These are phyloP conservation scores for Pangasianodon gigas DNA, from an alignment of 2,113 vertebrate species.

Conservation along the genomic window DNA sequence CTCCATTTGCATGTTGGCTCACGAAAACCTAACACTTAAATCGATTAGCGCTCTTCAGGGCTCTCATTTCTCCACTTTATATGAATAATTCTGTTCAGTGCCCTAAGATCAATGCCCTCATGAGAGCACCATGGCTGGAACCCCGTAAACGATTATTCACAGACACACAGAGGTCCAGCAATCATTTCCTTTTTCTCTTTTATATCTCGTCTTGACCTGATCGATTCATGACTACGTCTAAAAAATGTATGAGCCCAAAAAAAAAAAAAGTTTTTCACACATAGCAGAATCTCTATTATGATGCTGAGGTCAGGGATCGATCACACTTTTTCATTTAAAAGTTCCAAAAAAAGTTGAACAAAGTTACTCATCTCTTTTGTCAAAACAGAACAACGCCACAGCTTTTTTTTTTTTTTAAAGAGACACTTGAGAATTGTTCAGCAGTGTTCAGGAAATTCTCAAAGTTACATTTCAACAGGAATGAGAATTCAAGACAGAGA, in stretches of 20 bases:
- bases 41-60: background rate
- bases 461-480: background rate
- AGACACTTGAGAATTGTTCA: background rate
- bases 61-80: background rate
- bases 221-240: background rate
- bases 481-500: background rate
- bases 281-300: background rate
- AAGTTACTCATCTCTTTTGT: background rate
- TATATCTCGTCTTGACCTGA: background rate
- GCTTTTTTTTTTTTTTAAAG: background rate
- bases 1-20: background rate
- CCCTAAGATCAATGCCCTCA: background rate
- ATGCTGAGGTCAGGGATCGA: constrained; percentile 3
- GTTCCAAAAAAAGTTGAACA: background rate
- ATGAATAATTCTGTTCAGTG: background rate
- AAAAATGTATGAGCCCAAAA: background rate
- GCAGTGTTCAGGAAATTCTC: background rate
- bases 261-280: background rate
- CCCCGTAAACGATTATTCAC: background rate
- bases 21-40: background rate
- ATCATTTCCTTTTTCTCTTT: constrained; percentile 6
- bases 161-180: background rate
- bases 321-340: background rate
- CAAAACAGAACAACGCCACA: background rate
- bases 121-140: background rate